phyloP scores from a whole-genome alignment of 1,140 invertebrate genomes.

The Catajapyx aquilonaris region DNA sequence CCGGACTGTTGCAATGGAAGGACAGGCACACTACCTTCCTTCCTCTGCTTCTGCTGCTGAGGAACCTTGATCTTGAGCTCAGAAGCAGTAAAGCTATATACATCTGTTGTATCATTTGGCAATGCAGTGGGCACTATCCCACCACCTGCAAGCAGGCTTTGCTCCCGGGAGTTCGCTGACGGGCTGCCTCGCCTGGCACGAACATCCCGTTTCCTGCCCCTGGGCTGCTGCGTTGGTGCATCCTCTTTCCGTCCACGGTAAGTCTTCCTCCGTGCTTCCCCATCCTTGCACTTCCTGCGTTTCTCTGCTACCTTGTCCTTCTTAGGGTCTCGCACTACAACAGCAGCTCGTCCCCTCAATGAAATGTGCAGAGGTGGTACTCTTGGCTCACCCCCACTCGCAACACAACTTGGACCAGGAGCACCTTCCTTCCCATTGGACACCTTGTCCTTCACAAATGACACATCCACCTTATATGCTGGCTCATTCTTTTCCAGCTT shows the following conservation, averaged over 20 bases:
- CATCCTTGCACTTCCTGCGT: neutral
- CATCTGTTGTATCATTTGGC: neutral
- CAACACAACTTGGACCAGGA: conserved; percentile 7
- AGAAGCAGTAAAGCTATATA: neutral
- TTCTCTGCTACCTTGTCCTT: conserved; percentile 19
- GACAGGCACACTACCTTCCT: no score
- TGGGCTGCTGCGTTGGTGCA: conserved; percentile 3
- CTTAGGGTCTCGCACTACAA: conserved; percentile 64
- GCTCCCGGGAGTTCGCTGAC: conserved; percentile 3
- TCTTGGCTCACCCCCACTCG: conserved; percentile 39
- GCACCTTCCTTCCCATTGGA: neutral
- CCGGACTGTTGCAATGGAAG: no score
- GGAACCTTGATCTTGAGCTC: neutral
- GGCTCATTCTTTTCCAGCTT: conserved; percentile 66
- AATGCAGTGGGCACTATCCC: conserved; percentile 1
- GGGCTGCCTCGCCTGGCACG: neutral
- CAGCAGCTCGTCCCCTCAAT: conserved; percentile 58
- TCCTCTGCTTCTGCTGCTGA: neutral
- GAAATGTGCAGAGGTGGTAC: conserved; percentile 79
- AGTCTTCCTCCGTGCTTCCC: neutral
- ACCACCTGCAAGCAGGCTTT: conserved; percentile 8
- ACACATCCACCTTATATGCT: conserved; percentile 59
- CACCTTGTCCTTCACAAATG: conserved; percentile 43
- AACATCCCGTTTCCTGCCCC: neutral
- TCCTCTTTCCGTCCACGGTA: neutral